These are phyloP conservation scores for Heterohyrax brucei DNA, from an alignment of 2,797 vertebrate species.

Conservation along the genomic window DNA sequence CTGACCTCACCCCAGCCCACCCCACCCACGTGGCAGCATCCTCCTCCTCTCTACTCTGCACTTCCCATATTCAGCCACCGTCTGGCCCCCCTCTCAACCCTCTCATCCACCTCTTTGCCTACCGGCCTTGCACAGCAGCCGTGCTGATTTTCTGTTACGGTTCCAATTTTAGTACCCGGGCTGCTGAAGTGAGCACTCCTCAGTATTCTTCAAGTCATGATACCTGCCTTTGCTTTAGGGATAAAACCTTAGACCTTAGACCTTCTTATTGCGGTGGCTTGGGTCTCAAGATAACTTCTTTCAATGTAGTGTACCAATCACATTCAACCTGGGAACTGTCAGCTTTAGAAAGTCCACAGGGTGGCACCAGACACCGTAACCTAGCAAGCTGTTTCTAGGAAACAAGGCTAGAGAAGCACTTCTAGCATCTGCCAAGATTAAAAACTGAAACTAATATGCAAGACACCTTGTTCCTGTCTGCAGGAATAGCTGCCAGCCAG, in stretches of 20 bases:
- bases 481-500: constrained; percentile 77
- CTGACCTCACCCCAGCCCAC: too few relatives aligned
- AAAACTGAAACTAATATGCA: constrained; percentile 85
- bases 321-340: constrained; percentile 1
- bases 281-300: not conserved
- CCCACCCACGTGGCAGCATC: too few relatives aligned
- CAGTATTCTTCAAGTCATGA: not conserved
- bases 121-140: too few relatives aligned
- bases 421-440: constrained; percentile 79
- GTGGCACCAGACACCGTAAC: constrained; percentile 77
- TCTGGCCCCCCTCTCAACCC: too few relatives aligned
- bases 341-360: constrained; percentile 74
- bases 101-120: too few relatives aligned
- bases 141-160: too few relatives aligned
- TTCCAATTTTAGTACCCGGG: too few relatives aligned
- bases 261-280: constrained; percentile 15
- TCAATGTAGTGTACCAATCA: not conserved
- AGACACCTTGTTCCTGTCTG: constrained; percentile 77
- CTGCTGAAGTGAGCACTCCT: not conserved
- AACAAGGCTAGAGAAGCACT: constrained; percentile 80
- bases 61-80: too few relatives aligned
- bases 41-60: too few relatives aligned
- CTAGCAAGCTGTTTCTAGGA: constrained; percentile 77
- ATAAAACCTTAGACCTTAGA: constrained; percentile 26
- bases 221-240: not conserved